Percentiles rank a stretch among this genome's conserved stretches.
Conservation (phyloP, 1,140 invertebrate species). For the Conus ventricosus region DNA sequence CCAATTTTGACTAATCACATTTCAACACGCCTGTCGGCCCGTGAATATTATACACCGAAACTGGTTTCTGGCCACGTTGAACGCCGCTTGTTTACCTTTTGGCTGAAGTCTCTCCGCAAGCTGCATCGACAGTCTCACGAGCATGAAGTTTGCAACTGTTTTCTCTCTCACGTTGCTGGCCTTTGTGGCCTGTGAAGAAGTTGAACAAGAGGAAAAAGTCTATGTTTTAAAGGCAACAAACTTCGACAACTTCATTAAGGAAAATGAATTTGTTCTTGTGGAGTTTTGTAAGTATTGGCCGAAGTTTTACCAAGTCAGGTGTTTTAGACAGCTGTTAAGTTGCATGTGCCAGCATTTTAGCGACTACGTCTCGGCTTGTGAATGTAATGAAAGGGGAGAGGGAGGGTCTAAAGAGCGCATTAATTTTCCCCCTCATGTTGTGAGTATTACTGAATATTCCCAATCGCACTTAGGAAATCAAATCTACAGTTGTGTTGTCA, state of each 20-base stretch:
- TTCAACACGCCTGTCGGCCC: slow-evolving; percentile 61
- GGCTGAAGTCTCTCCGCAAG: slow-evolving; percentile 23
- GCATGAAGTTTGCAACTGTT: slow-evolving; percentile 52
- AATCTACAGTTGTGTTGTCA: too few species aligned
- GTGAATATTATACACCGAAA: slow-evolving; percentile 53
- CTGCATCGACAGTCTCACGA: neutral
- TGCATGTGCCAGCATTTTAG: too few species aligned
- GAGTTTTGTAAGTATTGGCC: slow-evolving; percentile 93
- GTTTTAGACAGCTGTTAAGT: too few species aligned
- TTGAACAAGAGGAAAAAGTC: slow-evolving; percentile 90
- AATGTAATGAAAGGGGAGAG: too few species aligned
- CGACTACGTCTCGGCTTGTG: too few species aligned
- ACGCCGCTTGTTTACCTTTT: slow-evolving; percentile 23
- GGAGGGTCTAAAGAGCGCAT: too few species aligned
- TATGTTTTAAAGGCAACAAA: slow-evolving; percentile 91
- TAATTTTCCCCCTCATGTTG: too few species aligned
- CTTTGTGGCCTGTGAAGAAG: slow-evolving; percentile 62
- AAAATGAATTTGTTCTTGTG: slow-evolving; percentile 89
- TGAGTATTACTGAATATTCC: too few species aligned
- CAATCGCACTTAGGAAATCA: too few species aligned
- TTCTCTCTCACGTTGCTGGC: slow-evolving; percentile 45
- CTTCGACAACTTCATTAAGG: slow-evolving; percentile 85
- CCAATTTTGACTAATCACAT: slow-evolving; percentile 61
- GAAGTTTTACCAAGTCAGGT: too few species aligned
- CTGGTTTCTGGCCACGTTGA: slow-evolving; percentile 70